phyloP scores from a whole-genome alignment of 1,140 invertebrate species.

The Hydropsyche tenuis region DNA sequence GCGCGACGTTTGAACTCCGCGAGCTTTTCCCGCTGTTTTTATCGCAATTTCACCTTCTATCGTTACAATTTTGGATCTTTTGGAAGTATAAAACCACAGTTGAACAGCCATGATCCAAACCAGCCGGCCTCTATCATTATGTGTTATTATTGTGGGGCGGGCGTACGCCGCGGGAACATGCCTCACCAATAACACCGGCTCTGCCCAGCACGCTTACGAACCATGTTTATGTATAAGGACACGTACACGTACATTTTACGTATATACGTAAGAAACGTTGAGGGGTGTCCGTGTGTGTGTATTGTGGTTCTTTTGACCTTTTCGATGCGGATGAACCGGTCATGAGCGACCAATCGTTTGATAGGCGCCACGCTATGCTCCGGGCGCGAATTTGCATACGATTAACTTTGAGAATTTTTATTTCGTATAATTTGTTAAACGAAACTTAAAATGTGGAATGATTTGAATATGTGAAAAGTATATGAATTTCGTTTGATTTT shows the following conservation, averaged over 20 bases:
- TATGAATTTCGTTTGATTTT: no score
- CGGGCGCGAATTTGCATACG: neutral
- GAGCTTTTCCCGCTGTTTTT: no score
- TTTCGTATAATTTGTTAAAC: no score
- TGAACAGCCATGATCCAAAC: conserved; percentile 21
- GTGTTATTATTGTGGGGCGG: conserved; percentile 43
- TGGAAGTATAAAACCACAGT: neutral
- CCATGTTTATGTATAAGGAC: no score
- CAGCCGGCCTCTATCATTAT: conserved; percentile 38
- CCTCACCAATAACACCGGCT: conserved; percentile 35
- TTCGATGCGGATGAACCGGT: conserved; percentile 16
- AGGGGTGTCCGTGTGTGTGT: no score
- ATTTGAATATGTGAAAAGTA: no score
- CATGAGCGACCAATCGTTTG: neutral
- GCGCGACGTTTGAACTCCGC: no score
- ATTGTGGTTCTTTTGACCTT: conserved; percentile 6
- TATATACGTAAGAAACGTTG: no score
- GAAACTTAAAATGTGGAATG: no score
- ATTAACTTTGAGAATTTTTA: neutral
- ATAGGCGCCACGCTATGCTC: neutral
- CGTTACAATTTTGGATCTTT: no score
- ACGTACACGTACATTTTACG: no score
- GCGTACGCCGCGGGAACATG: conserved; percentile 29
- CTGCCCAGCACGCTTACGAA: conserved; percentile 20
- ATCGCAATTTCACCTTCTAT: no score